Evolutionary conservation across 2,888 invertebrate genomes (phyloP).

Genomic region (Cosmopolites sordidus): DNA sequence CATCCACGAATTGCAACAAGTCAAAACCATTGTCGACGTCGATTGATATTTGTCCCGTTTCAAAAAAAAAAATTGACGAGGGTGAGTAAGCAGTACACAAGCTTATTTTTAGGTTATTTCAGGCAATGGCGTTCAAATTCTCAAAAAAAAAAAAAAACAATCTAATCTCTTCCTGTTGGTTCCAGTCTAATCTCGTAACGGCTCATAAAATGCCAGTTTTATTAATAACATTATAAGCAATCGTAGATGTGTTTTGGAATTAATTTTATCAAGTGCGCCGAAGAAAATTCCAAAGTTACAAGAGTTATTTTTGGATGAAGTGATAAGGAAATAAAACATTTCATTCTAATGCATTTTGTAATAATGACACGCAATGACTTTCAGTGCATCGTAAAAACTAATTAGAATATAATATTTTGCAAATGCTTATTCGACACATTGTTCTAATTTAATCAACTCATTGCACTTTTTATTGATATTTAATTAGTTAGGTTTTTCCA

Average conservation of each 20-base stretch:
- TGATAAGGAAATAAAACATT: conserved; percentile 13
- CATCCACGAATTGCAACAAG: not conserved
- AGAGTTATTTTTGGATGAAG: conserved; percentile 18
- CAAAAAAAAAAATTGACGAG: conserved; percentile 23
- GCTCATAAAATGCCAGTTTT: not conserved
- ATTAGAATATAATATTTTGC: conserved; percentile 19
- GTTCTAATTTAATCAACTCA: conserved; percentile 19
- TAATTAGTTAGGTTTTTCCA: conserved; percentile 19
- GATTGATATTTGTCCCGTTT: conserved; percentile 4
- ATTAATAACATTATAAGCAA: conserved; percentile 1
- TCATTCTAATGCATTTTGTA: conserved; percentile 12
- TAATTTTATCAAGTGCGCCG: conserved; percentile 14
- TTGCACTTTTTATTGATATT: conserved; percentile 23
- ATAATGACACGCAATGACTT: conserved; percentile 13
- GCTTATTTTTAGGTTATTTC: conserved; percentile 34
- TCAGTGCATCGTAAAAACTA: conserved; percentile 20
- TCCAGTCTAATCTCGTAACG: too few relatives aligned
- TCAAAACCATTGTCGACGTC: conserved; percentile 3
- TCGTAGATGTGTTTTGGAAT: conserved; percentile 2
- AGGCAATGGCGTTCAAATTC: conserved; percentile 28
- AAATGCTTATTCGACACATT: conserved; percentile 23
- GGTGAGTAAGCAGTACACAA: conserved; percentile 35
- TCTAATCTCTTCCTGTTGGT: not conserved
- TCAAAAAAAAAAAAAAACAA: conserved; percentile 6
- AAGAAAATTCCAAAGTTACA: conserved; percentile 2